Evolutionary conservation across 2,797 vertebrate species (phyloP), one percentile per base, ranked within the genome.

Genomic region (Rhabdomys pumilio): DNA sequence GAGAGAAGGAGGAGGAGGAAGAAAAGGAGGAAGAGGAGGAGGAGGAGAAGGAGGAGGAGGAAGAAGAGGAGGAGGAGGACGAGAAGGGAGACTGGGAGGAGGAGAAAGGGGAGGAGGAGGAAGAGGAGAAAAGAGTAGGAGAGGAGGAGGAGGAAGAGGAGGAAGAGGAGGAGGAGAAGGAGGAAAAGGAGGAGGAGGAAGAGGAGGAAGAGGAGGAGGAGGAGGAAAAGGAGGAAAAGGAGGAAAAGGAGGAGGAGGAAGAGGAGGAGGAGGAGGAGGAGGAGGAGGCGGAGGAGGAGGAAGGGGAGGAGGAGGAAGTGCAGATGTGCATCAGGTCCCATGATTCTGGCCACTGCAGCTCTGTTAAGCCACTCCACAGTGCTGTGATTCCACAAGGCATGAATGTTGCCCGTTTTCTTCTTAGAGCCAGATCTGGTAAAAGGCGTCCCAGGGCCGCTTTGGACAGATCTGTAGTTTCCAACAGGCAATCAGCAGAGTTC

Each of bases 381-480:
- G 67, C 59, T 53, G 87, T 24, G 29, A 85, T 82, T 67, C 31
- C 65, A 53, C n/a, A 6, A 26, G 34, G 12, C 20, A 72, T 44
- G 55, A 57, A 34, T 67, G 13, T 24, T 61, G 50, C 77, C 84
- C 65, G 53, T 76, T 93, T 69, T 44, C 65, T 93, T 57, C 87
- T 91, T 94, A 75, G 47, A 47, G 44, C 0, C 0, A 73, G 91
- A 90, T 65, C 96, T 44, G 47, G 34, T 12, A 95, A 88, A 97
- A 97, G 96, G 91, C 82, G 96, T 91, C 90, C 3, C 29, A 13
- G 72, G 0, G 2, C 63, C 19, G 9, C 73, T 95, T 82, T 26
- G 88, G 89, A 69, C 63, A 92, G 83, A 47, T 80, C 59, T 63
- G 67, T 55, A 50, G 96, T 93, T 96, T 89, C 90, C 90, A 91